These are phyloP conservation scores for Gibbula magus DNA, from an alignment of 2,888 invertebrate species.

Conservation along the genomic window DNA sequence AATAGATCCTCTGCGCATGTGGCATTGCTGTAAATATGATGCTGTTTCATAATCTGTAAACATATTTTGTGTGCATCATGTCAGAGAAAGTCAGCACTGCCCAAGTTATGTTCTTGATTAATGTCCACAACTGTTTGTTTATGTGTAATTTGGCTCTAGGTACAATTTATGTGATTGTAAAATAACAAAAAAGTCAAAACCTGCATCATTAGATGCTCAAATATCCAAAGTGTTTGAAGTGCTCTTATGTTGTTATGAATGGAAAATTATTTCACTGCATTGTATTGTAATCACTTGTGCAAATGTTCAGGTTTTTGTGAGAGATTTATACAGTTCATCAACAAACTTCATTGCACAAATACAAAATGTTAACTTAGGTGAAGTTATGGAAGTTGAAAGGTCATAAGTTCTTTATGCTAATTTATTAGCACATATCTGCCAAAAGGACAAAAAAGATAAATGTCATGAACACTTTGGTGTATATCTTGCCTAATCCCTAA, in stretches of 20 bases:
- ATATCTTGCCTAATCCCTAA: too few species aligned
- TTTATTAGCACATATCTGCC: too few species aligned
- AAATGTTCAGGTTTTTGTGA: too few species aligned
- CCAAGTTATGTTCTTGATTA: not conserved
- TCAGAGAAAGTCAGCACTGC: slow-evolving; percentile 16
- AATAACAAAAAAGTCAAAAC: not conserved
- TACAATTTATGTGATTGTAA: not conserved
- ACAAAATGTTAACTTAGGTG: too few species aligned
- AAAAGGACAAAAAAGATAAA: too few species aligned
- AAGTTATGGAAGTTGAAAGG: too few species aligned
- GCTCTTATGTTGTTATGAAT: slow-evolving; percentile 17
- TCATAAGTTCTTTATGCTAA: too few species aligned
- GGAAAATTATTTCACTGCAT: not conserved
- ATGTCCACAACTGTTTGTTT: not conserved
- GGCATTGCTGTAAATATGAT: slow-evolving; percentile 16
- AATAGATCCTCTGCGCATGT: not conserved
- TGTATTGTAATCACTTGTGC: not conserved
- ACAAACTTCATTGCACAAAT: too few species aligned
- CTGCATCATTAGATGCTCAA: slow-evolving; percentile 18
- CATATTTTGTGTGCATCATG: not conserved
- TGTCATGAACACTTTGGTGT: too few species aligned
- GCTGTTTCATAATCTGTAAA: slow-evolving; percentile 5
- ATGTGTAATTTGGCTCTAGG: not conserved
- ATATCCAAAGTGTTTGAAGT: slow-evolving; percentile 14
- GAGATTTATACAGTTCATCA: too few species aligned